Conservation (phyloP, 2,888 invertebrate species). For the Cabera pusaria region DNA sequence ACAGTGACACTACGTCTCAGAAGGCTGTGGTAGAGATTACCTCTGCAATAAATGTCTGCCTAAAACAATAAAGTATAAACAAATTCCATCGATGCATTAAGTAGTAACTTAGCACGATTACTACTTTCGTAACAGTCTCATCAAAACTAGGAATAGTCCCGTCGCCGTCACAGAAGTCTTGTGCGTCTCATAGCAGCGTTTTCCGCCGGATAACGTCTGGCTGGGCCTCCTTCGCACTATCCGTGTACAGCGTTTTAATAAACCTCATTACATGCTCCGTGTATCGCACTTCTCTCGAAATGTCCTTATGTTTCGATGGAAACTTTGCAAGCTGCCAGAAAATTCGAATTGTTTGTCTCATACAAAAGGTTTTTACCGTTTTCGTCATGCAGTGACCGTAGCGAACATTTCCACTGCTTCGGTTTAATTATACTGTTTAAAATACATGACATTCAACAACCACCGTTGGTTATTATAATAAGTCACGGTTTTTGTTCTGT, state of each 20-base stretch:
- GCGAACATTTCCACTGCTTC: conserved; percentile 2
- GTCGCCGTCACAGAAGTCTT: conserved; percentile 31
- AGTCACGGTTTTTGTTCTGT: too few relatives aligned
- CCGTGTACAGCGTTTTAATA: conserved; percentile 66
- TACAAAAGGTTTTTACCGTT: conserved; percentile 1
- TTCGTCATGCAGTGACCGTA: conserved; percentile 8
- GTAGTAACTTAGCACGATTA: too few relatives aligned
- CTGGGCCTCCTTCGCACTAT: conserved; percentile 49
- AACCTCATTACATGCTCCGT: conserved; percentile 44
- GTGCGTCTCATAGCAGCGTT: conserved; percentile 51
- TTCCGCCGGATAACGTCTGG: conserved; percentile 68
- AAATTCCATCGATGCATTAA: too few relatives aligned
- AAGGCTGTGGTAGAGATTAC: too few relatives aligned
- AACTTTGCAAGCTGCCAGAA: conserved; percentile 15
- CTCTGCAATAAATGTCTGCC: too few relatives aligned
- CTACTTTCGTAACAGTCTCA: too few relatives aligned
- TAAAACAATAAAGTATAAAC: too few relatives aligned
- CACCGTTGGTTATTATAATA: too few relatives aligned
- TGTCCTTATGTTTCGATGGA: conserved; percentile 20
- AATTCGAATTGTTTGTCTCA: conserved; percentile 5
- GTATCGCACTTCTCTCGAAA: conserved; percentile 18
- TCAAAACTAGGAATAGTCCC: background rate
- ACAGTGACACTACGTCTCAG: too few relatives aligned
- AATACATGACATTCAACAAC: conserved; percentile 3
- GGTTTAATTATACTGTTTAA: conserved; percentile 8